Evolutionary conservation across 2,113 vertebrate species (phyloP).

Genomic region (Tringa solitaria): DNA sequence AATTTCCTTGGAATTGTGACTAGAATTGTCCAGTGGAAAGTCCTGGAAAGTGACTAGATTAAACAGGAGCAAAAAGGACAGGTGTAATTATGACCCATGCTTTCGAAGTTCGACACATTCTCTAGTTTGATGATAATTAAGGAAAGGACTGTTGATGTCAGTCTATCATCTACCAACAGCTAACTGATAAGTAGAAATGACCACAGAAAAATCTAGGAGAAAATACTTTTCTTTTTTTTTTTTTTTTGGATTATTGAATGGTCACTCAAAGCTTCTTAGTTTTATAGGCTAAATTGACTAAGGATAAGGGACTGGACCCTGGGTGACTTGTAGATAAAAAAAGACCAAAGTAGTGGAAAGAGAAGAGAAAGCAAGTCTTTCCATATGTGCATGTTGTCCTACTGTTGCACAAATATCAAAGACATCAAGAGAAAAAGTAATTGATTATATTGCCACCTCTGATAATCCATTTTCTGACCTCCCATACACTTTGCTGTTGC

Average conservation of each 20-base stretch:
- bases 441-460: background rate
- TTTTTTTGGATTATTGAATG: background rate
- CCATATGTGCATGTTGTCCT: background rate
- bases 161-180: background rate
- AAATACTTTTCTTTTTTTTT: background rate
- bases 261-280: background rate
- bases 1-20: background rate
- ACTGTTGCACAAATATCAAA: background rate
- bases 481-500: background rate
- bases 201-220: background rate
- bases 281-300: background rate
- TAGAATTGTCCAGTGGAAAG: too few species aligned
- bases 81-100: background rate
- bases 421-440: background rate
- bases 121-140: background rate
- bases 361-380: background rate
- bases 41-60: background rate
- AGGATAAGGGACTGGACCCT: background rate
- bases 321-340: background rate
- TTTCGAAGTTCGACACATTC: background rate
- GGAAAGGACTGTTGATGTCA: background rate
- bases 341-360: background rate
- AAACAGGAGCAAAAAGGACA: background rate
- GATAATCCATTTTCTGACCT: background rate
- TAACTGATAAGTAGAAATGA: background rate